A percentile compares a stretch with the other conserved stretches of the same genome.
These are phyloP conservation scores for Lasioglossum zephyrum DNA, from an alignment of 2,888 invertebrate genomes.

Conservation along the genomic window DNA sequence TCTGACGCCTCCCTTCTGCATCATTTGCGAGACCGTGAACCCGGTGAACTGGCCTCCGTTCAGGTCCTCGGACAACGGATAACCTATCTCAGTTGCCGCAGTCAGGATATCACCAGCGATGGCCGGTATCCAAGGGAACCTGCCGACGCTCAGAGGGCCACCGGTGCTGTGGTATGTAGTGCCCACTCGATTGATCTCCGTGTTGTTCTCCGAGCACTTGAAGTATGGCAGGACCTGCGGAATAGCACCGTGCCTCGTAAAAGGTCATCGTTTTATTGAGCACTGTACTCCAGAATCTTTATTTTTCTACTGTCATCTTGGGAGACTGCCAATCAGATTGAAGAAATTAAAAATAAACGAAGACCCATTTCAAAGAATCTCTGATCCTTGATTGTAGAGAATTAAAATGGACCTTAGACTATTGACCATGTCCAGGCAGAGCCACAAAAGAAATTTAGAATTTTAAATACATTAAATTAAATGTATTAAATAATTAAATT, in stretches of 20 bases:
- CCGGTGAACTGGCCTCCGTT: conserved; percentile 88
- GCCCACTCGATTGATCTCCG: conserved; percentile 87
- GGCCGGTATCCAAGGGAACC: conserved; percentile 88
- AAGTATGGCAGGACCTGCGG: conserved; percentile 89
- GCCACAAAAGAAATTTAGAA: no score
- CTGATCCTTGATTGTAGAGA: background rate
- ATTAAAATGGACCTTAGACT: no score
- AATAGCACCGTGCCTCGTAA: background rate
- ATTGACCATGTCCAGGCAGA: no score
- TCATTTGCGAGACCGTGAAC: conserved; percentile 88
- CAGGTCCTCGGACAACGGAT: conserved; percentile 87
- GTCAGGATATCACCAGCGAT: conserved; percentile 87
- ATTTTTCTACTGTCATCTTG: background rate
- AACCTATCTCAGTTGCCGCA: conserved; percentile 87
- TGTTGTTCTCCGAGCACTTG: conserved; percentile 88
- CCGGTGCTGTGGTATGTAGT: conserved; percentile 87
- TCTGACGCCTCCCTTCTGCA: conserved; percentile 87
- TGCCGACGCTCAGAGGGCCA: conserved; percentile 87
- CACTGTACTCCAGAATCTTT: background rate
- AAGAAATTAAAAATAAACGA: no score
- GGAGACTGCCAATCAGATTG: no score
- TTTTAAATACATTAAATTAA: no score
- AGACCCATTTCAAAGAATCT: background rate
- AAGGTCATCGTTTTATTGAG: background rate
- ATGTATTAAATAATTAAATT: no score